These are phyloP conservation scores for Caenorhabditis sp. DNA, from an alignment of 2,888 invertebrate species.

Conservation along the genomic window DNA sequence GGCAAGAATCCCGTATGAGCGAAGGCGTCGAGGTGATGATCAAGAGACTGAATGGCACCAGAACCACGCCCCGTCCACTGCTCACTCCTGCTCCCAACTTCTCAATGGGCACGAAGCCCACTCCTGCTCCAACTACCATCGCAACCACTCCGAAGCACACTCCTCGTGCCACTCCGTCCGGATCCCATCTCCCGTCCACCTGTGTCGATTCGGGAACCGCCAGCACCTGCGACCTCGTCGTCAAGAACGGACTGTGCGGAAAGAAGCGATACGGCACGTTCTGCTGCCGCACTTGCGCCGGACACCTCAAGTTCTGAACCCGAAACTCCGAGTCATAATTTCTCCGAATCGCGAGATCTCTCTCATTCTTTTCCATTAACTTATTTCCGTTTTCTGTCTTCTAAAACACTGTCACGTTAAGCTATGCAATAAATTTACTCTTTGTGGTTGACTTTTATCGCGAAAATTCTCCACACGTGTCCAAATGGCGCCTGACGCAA, in stretches of 20 bases:
- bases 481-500: no score
- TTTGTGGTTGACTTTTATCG: no score
- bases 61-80: constrained; percentile 16
- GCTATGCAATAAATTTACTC: no score
- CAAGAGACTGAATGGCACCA: constrained; percentile 10
- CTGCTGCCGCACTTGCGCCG: constrained; percentile 74
- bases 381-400: neutral
- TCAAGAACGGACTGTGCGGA: constrained; percentile 69
- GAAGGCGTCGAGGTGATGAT: constrained; percentile 52
- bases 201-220: constrained; percentile 58
- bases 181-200: constrained; percentile 9
- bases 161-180: neutral
- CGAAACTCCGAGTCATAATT: constrained; percentile 35
- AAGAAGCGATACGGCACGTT: constrained; percentile 73
- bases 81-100: constrained; percentile 42
- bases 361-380: neutral
- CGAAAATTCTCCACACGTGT: no score
- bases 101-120: constrained; percentile 16
- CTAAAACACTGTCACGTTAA: no score
- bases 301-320: constrained; percentile 27
- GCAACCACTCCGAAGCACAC: constrained; percentile 7
- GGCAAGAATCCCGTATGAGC: constrained; percentile 52
- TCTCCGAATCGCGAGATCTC: constrained; percentile 40
- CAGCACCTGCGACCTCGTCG: constrained; percentile 67
- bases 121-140: neutral